These are phyloP conservation scores for Atethmia centrago DNA, from an alignment of 2,888 invertebrate species.

Conservation along the genomic window DNA sequence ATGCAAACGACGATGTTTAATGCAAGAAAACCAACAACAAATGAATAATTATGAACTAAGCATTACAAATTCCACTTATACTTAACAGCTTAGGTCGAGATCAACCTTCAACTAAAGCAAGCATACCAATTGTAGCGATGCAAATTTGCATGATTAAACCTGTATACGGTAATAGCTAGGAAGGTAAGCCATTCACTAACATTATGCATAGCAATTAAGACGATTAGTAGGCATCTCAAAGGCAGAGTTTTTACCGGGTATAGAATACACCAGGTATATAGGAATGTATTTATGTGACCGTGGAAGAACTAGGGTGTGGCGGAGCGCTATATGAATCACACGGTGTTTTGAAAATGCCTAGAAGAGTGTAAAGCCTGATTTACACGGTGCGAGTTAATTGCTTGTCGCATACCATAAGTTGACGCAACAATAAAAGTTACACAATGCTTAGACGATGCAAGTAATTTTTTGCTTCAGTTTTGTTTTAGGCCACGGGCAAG, in stretches of 20 bases:
- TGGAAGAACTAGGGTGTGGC: not conserved
- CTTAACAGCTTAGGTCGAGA: slow-evolving; percentile 1
- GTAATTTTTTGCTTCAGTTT: too few relatives aligned
- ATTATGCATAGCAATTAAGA: slow-evolving; percentile 37
- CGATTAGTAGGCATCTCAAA: slow-evolving; percentile 36
- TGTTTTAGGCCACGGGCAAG: too few relatives aligned
- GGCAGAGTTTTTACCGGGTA: not conserved
- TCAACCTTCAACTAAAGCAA: slow-evolving; percentile 20
- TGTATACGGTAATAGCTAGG: slow-evolving; percentile 24
- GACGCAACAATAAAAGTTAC: too few relatives aligned
- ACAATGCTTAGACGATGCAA: too few relatives aligned
- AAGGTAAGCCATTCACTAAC: slow-evolving; percentile 23
- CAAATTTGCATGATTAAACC: slow-evolving; percentile 52
- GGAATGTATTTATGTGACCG: not conserved
- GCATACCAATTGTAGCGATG: slow-evolving; percentile 18
- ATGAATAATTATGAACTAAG: not conserved
- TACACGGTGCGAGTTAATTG: too few relatives aligned
- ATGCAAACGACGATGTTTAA: not conserved
- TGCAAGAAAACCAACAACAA: not conserved
- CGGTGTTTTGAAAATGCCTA: not conserved
- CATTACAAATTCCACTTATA: slow-evolving; percentile 1
- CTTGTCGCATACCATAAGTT: too few relatives aligned
- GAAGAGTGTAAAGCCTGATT: too few relatives aligned
- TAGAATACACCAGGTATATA: not conserved
- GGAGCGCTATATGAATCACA: not conserved